Base-by-base conservation (phyloP, 2,888 invertebrate genomes). In the Drosophila quasianomalipes region DNA sequence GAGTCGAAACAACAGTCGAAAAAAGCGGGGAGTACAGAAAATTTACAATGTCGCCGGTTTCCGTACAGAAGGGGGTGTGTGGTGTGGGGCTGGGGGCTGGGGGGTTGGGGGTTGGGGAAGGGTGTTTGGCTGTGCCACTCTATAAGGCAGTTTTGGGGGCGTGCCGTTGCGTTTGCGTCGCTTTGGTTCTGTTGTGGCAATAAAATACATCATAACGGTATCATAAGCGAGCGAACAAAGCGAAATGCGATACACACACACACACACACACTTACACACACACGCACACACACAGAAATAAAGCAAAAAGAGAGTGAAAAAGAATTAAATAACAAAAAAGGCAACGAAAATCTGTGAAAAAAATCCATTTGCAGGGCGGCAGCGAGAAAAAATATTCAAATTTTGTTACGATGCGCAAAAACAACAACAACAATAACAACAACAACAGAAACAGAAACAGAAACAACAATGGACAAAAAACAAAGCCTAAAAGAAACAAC, bases 121-220 rank as follows among this genome's bases (percentile, higher is more conserved):
- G 10, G 22, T 22, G 49, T 44, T 47, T 47, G 53, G 28, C n/a
- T 41, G 41, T 58, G 44, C 31, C 58, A 64, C 54, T 72, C 72
- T 62, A 41, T 58, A 57, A 41, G 71, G 67, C 58, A 44, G 58
- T 33, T 41, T 55, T 35, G n/a, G 78, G 78, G 81, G 82, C 72
- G 79, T 72, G 81, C 61, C 70, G 55, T 62, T 57, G 61, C 74
- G 73, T 76, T 81, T 81, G 76, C 75, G 71, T 77, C 65, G 69
- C 69, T 83, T 87, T 79, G 87, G 85, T 81, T 89, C 81, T 89
- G 91, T 82, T 90, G 81, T 79, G 88, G 88, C 88, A 89, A 89
- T 89, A 89, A 89, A 89, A 91, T 89, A 89, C 91, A 89, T 89
- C 91, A 89, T 89, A 89, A 89, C 90, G 91, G 88, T 91, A 91